Conservation (phyloP, 2,113 vertebrate genomes). For the Xiphias gladius region DNA sequence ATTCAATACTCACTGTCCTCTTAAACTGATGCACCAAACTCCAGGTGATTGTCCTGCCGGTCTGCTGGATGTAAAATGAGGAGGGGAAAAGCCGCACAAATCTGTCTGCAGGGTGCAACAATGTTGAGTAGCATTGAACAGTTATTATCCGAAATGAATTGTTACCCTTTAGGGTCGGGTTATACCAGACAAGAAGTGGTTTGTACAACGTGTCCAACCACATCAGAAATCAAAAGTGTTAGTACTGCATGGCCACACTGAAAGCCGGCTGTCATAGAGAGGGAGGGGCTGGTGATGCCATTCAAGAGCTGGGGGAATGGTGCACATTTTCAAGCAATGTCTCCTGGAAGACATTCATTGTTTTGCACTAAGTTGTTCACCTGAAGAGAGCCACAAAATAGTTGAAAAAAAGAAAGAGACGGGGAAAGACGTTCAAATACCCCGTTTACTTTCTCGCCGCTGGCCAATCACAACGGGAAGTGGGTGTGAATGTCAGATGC, state of each 20-base stretch:
- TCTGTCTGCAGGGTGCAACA: neutral
- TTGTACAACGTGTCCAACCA: neutral
- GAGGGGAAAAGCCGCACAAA: constrained; percentile 1
- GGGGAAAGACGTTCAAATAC: too few relatives aligned
- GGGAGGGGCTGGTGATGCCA: too few relatives aligned
- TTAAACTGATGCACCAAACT: constrained; percentile 44
- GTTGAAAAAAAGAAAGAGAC: too few relatives aligned
- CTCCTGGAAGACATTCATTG: too few relatives aligned
- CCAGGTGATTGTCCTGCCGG: neutral
- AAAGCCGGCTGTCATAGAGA: too few relatives aligned
- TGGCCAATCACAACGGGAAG: too few relatives aligned
- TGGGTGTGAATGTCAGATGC: too few relatives aligned
- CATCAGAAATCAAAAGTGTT: neutral
- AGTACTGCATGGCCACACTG: neutral
- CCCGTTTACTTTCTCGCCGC: too few relatives aligned
- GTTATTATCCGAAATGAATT: neutral
- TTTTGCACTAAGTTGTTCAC: too few relatives aligned
- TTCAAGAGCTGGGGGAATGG: too few relatives aligned
- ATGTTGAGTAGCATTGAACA: neutral
- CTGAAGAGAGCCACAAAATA: too few relatives aligned
- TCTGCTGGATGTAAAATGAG: neutral
- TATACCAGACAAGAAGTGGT: neutral
- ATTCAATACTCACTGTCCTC: constrained; percentile 45
- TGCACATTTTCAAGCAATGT: too few relatives aligned
- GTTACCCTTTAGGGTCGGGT: neutral